Evolutionary conservation across 2,797 vertebrate genomes (phyloP), one percentile per base, ranked within the genome.

Genomic region (Pseudopleuronectes americanus): DNA sequence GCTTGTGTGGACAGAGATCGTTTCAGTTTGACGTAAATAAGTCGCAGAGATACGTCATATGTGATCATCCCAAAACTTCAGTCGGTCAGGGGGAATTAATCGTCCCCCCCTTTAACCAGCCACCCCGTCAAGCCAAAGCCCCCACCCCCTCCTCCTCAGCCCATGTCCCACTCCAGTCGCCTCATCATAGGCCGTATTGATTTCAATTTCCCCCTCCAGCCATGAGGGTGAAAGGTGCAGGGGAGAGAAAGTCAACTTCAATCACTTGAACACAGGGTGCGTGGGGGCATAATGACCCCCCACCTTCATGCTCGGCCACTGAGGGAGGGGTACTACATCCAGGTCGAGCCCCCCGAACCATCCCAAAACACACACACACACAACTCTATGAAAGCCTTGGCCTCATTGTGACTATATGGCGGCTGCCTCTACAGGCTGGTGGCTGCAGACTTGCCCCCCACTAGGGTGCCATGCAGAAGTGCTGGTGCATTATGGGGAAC

Each of bases 81-180:
- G 92, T 93, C 87, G 76, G 90, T 93, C 89, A 88, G 67, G 72
- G 81, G 89, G 87, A 38, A 91, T 90, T 92, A 90, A 93, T 92
- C 84, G 51, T 7, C 69, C 71, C 80, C 64, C 28, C 72, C 80
- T 84, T 89, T 87, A 90, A 90, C 87, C 87, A 86, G 79, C 78
- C 87, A 91, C 89, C 89, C 85, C 83, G 33, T 90, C 89, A 92
- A 87, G 62, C 56, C 49, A 6, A 49, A 43, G 21, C 58, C n/a
- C 56, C 31, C 19, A 47, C 8, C 43, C 49, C 21, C 9, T 24
- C 26, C 6, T 10, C 38, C 49, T 72, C 64, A n/a, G 23, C 69
- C n/a, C 70, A 53, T 64, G 64, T 74, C 84, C 80, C 67, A 74
- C 70, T 80, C 76, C 77, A 62, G 80, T 71, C 75, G 17, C 83